phyloP scores from a whole-genome alignment of 1,140 invertebrate genomes.

The Ctenoplectra terminalis region DNA sequence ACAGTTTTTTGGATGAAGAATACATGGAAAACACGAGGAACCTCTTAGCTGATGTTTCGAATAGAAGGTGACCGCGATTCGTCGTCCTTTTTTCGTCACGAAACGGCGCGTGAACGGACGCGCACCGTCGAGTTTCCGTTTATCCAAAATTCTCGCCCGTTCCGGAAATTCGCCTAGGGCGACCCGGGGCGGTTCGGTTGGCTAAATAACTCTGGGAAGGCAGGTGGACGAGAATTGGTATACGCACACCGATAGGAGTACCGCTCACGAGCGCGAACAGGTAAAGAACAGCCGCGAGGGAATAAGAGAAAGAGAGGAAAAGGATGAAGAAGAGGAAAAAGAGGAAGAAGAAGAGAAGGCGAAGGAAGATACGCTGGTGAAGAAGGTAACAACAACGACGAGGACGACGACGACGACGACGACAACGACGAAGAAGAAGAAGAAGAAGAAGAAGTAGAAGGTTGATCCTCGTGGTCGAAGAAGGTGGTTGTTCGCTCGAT shows the following conservation, averaged over 20 bases:
- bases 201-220: slow-evolving; percentile 63
- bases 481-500: slow-evolving; percentile 54
- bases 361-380: slow-evolving; percentile 37
- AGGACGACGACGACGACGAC: not conserved
- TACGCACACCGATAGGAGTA: slow-evolving; percentile 36
- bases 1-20: not conserved
- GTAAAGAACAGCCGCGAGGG: slow-evolving; percentile 42
- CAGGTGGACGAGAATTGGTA: slow-evolving; percentile 59
- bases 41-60: not conserved
- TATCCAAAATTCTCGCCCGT: slow-evolving; percentile 28
- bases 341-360: slow-evolving; percentile 42
- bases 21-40: not conserved
- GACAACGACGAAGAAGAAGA: slow-evolving; percentile 37
- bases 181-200: slow-evolving; percentile 40
- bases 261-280: slow-evolving; percentile 32
- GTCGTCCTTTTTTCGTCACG: not conserved
- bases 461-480: slow-evolving; percentile 52
- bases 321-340: slow-evolving; percentile 44
- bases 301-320: slow-evolving; percentile 2
- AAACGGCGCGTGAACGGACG: not conserved
- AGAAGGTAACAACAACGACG: not conserved
- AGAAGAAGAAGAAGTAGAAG: slow-evolving; percentile 55
- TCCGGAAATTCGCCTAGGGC: slow-evolving; percentile 67
- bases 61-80: not conserved
- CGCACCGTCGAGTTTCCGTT: slow-evolving; percentile 42